Conservation (phyloP, 2,888 invertebrate genomes). For the Gymnocheta viridis region DNA sequence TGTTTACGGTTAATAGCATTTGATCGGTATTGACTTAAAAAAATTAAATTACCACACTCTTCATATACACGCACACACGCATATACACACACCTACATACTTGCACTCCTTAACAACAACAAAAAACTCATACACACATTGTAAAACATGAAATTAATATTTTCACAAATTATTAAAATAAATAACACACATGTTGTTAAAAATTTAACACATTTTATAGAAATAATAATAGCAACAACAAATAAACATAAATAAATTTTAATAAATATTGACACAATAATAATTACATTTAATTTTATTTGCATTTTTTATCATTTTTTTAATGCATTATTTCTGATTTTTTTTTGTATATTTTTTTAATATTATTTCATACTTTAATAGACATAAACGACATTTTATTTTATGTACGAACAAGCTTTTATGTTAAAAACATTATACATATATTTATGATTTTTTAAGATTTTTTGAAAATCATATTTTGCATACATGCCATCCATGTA, state of each 20-base stretch:
- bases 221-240: conserved; percentile 46
- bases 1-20: conserved; percentile 17
- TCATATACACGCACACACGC: background rate
- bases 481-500: too few species aligned
- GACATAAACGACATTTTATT: conserved; percentile 43
- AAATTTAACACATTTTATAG: conserved; percentile 59
- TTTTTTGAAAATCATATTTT: background rate
- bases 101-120: too few species aligned
- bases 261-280: conserved; percentile 64
- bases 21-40: conserved; percentile 19
- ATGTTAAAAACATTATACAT: conserved; percentile 11
- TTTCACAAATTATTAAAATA: conserved; percentile 58
- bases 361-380: conserved; percentile 22
- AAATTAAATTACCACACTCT: conserved; percentile 12
- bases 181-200: conserved; percentile 53
- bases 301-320: conserved; percentile 38
- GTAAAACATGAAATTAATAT: conserved; percentile 42
- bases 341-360: too few species aligned
- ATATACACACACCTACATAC: background rate
- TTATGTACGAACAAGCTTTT: conserved; percentile 29
- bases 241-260: conserved; percentile 49
- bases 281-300: conserved; percentile 61
- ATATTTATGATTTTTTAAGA: conserved; percentile 6
- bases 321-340: background rate
- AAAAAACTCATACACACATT: conserved; percentile 26